These are phyloP conservation scores for Drosophila incognita DNA, from an alignment of 2,888 invertebrate genomes.

Conservation along the genomic window DNA sequence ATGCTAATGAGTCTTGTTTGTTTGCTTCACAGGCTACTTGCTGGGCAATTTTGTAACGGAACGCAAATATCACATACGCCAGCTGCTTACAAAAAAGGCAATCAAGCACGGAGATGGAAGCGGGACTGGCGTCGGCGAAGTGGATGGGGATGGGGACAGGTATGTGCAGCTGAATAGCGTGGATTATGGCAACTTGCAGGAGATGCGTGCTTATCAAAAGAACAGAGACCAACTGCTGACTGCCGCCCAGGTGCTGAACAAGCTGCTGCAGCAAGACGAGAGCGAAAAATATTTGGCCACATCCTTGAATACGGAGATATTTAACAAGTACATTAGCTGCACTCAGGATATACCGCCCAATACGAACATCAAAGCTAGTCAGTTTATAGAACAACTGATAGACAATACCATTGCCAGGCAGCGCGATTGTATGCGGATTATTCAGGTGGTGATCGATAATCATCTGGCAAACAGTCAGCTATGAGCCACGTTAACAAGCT, in stretches of 20 bases:
- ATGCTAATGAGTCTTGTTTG: slow-evolving; percentile 62
- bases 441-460: slow-evolving; percentile 82
- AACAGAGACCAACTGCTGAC: slow-evolving; percentile 78
- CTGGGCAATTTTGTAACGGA: slow-evolving; percentile 85
- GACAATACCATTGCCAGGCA: slow-evolving; percentile 82
- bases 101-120: slow-evolving; percentile 48
- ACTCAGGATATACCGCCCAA: slow-evolving; percentile 83
- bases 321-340: slow-evolving; percentile 83
- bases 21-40: slow-evolving; percentile 81
- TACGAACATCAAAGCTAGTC: slow-evolving; percentile 80
- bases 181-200: slow-evolving; percentile 82
- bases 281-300: slow-evolving; percentile 78
- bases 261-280: slow-evolving; percentile 76
- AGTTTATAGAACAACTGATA: slow-evolving; percentile 82
- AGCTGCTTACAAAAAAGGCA: slow-evolving; percentile 75
- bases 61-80: slow-evolving; percentile 82
- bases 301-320: slow-evolving; percentile 83
- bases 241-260: slow-evolving; percentile 78
- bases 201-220: slow-evolving; percentile 82
- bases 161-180: slow-evolving; percentile 74
- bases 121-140: neutral
- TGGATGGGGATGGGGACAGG: slow-evolving; percentile 55
- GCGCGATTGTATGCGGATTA: slow-evolving; percentile 81
- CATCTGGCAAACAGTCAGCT: slow-evolving; percentile 79
- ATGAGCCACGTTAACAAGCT: slow-evolving; percentile 16